phyloP scores from a whole-genome alignment of 2,888 invertebrate species.

The Mythimna vitellina region DNA sequence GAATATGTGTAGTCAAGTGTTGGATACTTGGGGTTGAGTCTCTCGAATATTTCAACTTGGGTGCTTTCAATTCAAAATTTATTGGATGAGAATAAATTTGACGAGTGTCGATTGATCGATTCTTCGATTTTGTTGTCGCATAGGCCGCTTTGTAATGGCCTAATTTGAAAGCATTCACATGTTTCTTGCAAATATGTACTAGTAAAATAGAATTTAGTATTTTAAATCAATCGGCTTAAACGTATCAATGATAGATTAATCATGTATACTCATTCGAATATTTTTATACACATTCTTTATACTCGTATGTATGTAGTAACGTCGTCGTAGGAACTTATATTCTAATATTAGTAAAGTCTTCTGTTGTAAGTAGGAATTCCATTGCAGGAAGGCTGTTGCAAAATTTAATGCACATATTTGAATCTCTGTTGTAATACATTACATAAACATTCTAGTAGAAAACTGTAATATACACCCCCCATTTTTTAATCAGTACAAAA shows the following conservation, averaged over 20 bases:
- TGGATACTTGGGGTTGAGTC: constrained; percentile 85
- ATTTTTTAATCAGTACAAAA: too few relatives aligned
- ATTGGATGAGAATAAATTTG: neutral
- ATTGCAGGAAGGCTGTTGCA: neutral
- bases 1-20: constrained; percentile 86
- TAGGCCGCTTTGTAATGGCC: neutral
- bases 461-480: neutral
- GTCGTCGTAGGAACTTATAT: constrained; percentile 16
- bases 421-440: constrained; percentile 10
- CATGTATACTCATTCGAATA: constrained; percentile 25
- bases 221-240: constrained; percentile 9
- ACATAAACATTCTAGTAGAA: neutral
- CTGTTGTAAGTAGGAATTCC: neutral
- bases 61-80: constrained; percentile 10
- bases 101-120: neutral
- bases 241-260: constrained; percentile 9
- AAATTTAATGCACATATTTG: neutral
- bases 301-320: constrained; percentile 8
- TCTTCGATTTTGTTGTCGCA: neutral
- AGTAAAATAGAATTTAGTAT: neutral
- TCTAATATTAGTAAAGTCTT: constrained; percentile 4
- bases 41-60: neutral
- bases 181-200: neutral
- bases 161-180: neutral
- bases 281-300: constrained; percentile 34